Base-by-base conservation (phyloP, 2,797 vertebrate genomes). In the Pipistrellus pygmaeus region DNA sequence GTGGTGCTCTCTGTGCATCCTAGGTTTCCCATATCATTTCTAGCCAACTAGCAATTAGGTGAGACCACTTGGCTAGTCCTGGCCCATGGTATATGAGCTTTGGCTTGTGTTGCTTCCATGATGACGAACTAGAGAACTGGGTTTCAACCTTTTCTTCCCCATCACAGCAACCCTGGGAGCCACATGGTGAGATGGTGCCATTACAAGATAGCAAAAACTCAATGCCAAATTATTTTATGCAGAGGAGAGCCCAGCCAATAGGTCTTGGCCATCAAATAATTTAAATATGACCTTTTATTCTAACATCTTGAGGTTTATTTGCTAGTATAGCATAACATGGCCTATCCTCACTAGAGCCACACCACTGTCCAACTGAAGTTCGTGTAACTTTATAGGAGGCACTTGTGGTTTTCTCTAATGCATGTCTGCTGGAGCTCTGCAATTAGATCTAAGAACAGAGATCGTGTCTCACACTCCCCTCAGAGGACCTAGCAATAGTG, bases 201-300 rank as follows among this genome's bases (percentile, higher is more conserved):
- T 66, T 71, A 4, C 30, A 27, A 83, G 46, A 41, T 0, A 5
- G 10, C 15, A 21, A 66, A 38, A 23, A 15, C 8, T 60, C 35
- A 32, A 27, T 38, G 17, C 3, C 64, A 62, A 38, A 46, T 21
- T n/a, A 51, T 21, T 21, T 1, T 0, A 3, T 3, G 4, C 48
- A 41, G 55, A 41, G 6, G 21, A 64, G 6, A 72, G 10, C 27
- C 41, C 35, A 38, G n/a, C 4, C 30, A 17, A 27, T 2, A 41
- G 8, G 23, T 8, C 6, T 15, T 14, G 17, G 18, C 35, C 55
- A 7, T 81, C n/a, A 51, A 0, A 0, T 5, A n/a, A 14, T 23
- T 1, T 35, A 88, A 32, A 27, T 6, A 1, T 0, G 12, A 17
- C 32, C n/a, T 44, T 35, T 35, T 35, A 20, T 75, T 82, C 85